Evolutionary conservation across 2,888 invertebrate genomes (phyloP).

Genomic region (Lumbricus terrestris): DNA sequence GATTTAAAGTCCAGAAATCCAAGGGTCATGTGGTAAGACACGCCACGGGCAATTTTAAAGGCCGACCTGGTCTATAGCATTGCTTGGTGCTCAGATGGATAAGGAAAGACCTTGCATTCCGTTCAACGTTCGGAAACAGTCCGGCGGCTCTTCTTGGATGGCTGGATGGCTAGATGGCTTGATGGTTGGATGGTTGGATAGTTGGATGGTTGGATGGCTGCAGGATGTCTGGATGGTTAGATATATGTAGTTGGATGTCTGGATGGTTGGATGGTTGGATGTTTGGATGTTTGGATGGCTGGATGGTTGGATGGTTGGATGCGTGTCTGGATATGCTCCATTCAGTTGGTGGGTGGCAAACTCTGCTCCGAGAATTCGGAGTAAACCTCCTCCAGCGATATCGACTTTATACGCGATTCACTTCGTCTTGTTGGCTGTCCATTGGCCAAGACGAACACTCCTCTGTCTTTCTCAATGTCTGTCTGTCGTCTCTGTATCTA

Average conservation of each 20-base stretch:
- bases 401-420: not conserved
- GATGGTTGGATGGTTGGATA: too few relatives aligned
- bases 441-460: not conserved
- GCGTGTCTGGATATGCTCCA: not conserved
- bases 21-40: too few relatives aligned
- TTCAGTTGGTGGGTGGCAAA: not conserved
- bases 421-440: not conserved
- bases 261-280: too few relatives aligned
- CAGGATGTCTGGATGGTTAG: too few relatives aligned
- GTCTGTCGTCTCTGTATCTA: not conserved
- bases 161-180: too few relatives aligned
- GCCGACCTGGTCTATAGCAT: too few relatives aligned
- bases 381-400: not conserved
- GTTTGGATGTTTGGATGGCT: too few relatives aligned
- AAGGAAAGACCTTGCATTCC: not conserved
- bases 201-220: too few relatives aligned
- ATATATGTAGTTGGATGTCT: too few relatives aligned
- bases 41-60: too few relatives aligned
- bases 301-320: too few relatives aligned
- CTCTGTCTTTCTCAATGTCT: not conserved
- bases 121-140: not conserved
- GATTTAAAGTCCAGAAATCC: too few relatives aligned
- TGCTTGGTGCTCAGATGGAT: not conserved
- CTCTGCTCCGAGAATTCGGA: not conserved
- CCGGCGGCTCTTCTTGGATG: not conserved